These are phyloP conservation scores for Ericerus pela DNA, from an alignment of 1,140 invertebrate species.

Conservation along the genomic window DNA sequence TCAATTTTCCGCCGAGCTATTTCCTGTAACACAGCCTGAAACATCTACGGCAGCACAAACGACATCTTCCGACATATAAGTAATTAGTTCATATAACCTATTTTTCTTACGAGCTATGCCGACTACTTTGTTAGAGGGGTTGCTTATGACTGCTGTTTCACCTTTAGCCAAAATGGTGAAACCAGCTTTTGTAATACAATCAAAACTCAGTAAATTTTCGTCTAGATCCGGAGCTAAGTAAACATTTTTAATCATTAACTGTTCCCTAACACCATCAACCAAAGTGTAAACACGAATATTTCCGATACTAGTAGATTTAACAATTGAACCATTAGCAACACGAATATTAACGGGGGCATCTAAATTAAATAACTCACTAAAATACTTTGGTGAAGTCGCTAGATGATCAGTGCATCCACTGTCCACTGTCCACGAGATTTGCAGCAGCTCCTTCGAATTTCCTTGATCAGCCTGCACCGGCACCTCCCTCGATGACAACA, in stretches of 20 bases:
- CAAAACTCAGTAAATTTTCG: slow-evolving; percentile 21
- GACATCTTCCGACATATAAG: not conserved
- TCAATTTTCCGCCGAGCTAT: slow-evolving; percentile 9
- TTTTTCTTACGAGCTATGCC: no score
- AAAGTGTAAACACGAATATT: slow-evolving; percentile 18
- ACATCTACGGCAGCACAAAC: not conserved
- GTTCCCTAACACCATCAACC: slow-evolving; percentile 14
- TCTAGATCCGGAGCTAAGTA: slow-evolving; percentile 11
- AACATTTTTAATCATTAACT: slow-evolving; percentile 20
- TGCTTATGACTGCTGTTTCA: not conserved
- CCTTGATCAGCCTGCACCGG: no score
- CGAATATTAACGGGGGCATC: slow-evolving; percentile 19
- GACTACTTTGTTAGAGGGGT: not conserved
- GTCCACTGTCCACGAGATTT: slow-evolving; percentile 24
- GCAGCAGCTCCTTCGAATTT: no score
- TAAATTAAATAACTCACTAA: slow-evolving; percentile 18
- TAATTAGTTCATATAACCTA: no score
- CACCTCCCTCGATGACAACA: no score
- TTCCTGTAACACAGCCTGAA: not conserved
- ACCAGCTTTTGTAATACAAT: no score
- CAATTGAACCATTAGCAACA: slow-evolving; percentile 18
- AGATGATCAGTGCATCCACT: slow-evolving; percentile 23
- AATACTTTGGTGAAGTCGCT: slow-evolving; percentile 14
- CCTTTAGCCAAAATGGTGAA: slow-evolving; percentile 17
- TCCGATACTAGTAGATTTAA: slow-evolving; percentile 16